These are phyloP conservation scores for Pangasius sanitwongsei DNA, from an alignment of 2,797 vertebrate species.

Conservation along the genomic window DNA sequence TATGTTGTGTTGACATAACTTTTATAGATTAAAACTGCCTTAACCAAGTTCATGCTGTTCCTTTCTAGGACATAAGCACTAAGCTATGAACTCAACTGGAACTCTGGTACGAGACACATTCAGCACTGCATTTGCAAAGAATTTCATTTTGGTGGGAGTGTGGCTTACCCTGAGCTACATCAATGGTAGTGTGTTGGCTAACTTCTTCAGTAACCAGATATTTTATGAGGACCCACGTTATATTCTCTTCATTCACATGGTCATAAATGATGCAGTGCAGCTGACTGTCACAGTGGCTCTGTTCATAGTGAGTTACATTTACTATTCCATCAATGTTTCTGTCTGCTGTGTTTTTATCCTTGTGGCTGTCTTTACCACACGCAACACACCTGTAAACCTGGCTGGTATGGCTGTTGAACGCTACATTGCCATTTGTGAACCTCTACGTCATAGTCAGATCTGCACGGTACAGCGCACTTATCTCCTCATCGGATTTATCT, in stretches of 20 bases:
- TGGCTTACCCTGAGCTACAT: slow-evolving; percentile 73
- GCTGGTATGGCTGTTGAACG: slow-evolving; percentile 64
- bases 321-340: slow-evolving; percentile 71
- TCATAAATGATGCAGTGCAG: slow-evolving; percentile 74
- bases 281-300: slow-evolving; percentile 69
- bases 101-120: slow-evolving; percentile 66
- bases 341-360: slow-evolving; percentile 75
- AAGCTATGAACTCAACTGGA: slow-evolving; percentile 51
- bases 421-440: slow-evolving; percentile 65
- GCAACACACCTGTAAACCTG: slow-evolving; percentile 34
- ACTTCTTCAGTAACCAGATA: slow-evolving; percentile 70
- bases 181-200: slow-evolving; percentile 66
- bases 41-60: neutral
- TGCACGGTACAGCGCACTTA: slow-evolving; percentile 70
- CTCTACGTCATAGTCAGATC: slow-evolving; percentile 66
- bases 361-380: slow-evolving; percentile 75
- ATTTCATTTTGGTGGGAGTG: slow-evolving; percentile 69
- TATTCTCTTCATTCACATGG: slow-evolving; percentile 81
- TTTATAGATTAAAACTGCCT: neutral
- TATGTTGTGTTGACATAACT: neutral
- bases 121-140: slow-evolving; percentile 67
- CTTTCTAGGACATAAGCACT: slow-evolving; percentile 16
- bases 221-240: slow-evolving; percentile 77
- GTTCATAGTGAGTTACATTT: slow-evolving; percentile 73
- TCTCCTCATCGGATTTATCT: slow-evolving; percentile 66